A percentile compares a stretch with the other conserved stretches of the same genome.
Evolutionary conservation across 2,113 vertebrate genomes (phyloP).

Genomic region (Barbus barbus): DNA sequence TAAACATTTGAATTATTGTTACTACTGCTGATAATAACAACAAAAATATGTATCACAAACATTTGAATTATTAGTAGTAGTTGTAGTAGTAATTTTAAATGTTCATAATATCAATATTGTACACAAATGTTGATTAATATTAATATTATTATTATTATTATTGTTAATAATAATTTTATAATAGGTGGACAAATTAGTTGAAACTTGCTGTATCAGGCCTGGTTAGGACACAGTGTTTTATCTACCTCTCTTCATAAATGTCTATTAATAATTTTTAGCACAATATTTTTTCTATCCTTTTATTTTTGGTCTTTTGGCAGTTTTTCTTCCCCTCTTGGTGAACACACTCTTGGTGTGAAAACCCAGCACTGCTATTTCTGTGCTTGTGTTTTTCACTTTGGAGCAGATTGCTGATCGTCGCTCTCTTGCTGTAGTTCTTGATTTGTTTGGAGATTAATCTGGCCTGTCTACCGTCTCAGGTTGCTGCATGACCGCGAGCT

Average conservation of each 20-base stretch:
- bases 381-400: background rate
- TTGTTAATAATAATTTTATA: too few species aligned
- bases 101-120: background rate
- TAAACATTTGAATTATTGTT: too few species aligned
- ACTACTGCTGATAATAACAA: too few species aligned
- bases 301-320: background rate
- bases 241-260: background rate
- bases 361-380: background rate
- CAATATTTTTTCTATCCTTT: background rate
- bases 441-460: background rate
- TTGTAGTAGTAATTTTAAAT: background rate
- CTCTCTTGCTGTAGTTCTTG: background rate
- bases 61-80: too few species aligned
- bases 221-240: background rate
- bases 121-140: too few species aligned
- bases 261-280: too few species aligned
- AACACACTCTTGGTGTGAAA: background rate
- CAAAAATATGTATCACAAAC: too few species aligned
- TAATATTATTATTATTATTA: too few species aligned
- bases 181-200: background rate
- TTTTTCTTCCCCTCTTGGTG: too few species aligned
- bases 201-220: background rate
- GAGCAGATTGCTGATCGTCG: slow-evolving; percentile 12
- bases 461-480: slow-evolving; percentile 65
- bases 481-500: slow-evolving; percentile 93